Evolutionary conservation across 2,113 vertebrate genomes (phyloP).

Genomic region (Lonchura striata): DNA sequence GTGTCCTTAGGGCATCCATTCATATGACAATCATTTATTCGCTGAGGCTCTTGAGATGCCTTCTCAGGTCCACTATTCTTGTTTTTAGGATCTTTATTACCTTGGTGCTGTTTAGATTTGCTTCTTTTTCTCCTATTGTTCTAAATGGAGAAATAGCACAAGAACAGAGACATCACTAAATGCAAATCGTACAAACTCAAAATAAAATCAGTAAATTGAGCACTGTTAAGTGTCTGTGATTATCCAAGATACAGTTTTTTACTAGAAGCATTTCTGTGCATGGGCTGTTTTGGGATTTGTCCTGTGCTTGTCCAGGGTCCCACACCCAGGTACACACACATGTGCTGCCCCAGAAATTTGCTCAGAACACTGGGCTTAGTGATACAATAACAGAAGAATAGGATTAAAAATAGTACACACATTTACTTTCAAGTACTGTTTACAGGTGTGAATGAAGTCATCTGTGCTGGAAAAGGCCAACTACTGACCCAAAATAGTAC

Average conservation of each 20-base stretch:
- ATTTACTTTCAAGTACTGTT: not conserved
- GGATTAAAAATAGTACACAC: not conserved
- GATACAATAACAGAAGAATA: not conserved
- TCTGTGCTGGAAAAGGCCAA: not conserved
- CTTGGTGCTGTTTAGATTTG: constrained; percentile 77
- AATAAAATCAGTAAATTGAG: not conserved
- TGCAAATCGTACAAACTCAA: not conserved
- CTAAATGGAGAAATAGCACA: constrained; percentile 39
- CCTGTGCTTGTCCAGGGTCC: not conserved
- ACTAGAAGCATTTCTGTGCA: not conserved
- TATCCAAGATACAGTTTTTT: not conserved
- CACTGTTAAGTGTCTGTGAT: not conserved
- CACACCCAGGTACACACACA: not conserved
- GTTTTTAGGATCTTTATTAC: constrained; percentile 72
- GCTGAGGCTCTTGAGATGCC: constrained; percentile 24
- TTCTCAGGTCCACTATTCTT: constrained; percentile 57
- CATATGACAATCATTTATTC: not conserved
- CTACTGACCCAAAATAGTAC: not conserved
- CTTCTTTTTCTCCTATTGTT: constrained; percentile 80
- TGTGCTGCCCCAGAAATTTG: not conserved
- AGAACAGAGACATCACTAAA: not conserved
- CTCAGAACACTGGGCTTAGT: not conserved
- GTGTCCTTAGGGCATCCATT: constrained; percentile 63
- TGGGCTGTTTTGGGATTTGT: not conserved
- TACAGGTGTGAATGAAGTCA: not conserved